A percentile compares a stretch with the other conserved stretches of the same genome.
phyloP scores from a whole-genome alignment of 2,888 invertebrate genomes.

The Aleiodes leptofemur region DNA sequence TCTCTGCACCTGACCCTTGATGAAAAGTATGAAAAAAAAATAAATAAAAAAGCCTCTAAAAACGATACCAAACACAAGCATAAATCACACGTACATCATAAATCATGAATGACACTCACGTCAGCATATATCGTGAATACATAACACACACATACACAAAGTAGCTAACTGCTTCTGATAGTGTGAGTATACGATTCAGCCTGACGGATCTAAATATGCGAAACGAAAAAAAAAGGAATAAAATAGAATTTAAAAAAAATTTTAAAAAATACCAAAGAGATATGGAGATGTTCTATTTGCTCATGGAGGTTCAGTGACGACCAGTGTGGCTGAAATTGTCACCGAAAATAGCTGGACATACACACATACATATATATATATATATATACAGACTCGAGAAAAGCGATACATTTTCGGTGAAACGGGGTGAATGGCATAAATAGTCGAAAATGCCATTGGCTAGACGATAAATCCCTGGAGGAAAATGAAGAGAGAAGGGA shows the following conservation, averaged over 20 bases:
- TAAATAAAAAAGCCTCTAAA: neutral
- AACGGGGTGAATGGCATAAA: conserved; percentile 51
- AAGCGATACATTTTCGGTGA: conserved; percentile 5
- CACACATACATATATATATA: conserved; percentile 11
- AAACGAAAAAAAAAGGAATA: neutral
- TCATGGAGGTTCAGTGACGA: neutral
- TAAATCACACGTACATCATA: conserved; percentile 14
- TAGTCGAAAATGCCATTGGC: conserved; percentile 51
- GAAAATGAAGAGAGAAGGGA: conserved; percentile 23
- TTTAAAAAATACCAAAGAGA: too few species aligned
- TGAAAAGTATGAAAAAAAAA: conserved; percentile 19
- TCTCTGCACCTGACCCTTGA: conserved; percentile 3
- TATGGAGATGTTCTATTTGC: conserved; percentile 27
- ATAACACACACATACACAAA: conserved; percentile 14
- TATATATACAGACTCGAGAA: conserved; percentile 2
- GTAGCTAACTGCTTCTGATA: conserved; percentile 8
- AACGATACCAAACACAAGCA: neutral
- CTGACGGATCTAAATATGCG: conserved; percentile 18
- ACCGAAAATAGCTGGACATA: neutral
- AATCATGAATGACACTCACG: conserved; percentile 28
- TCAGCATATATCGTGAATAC: conserved; percentile 22
- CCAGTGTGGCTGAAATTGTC: conserved; percentile 2
- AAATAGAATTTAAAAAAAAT: neutral
- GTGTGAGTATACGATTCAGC: neutral
- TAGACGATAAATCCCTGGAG: conserved; percentile 50